These are phyloP conservation scores for Smithornis capensis DNA, from an alignment of 2,113 vertebrate genomes.

Conservation along the genomic window DNA sequence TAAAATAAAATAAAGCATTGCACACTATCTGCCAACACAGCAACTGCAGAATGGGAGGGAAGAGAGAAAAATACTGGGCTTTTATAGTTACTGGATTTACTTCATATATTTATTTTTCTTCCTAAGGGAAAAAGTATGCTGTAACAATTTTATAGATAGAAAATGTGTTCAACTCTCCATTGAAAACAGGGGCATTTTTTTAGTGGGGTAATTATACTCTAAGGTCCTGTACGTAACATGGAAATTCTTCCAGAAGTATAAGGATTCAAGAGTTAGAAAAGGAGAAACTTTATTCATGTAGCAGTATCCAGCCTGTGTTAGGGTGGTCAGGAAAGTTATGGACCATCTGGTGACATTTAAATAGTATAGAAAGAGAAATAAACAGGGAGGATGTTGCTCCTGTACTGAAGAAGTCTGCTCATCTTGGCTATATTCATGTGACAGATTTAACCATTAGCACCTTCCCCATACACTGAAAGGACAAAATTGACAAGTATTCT, in stretches of 20 bases:
- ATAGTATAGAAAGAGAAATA: not conserved
- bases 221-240: not conserved
- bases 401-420: not conserved
- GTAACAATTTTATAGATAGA: conserved; percentile 52
- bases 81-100: conserved; percentile 26
- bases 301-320: not conserved
- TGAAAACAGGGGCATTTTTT: conserved; percentile 38
- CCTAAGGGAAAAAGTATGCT: conserved; percentile 4
- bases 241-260: conserved; percentile 12
- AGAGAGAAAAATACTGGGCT: not conserved
- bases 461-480: not conserved
- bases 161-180: conserved; percentile 14
- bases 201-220: conserved; percentile 35
- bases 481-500: not conserved
- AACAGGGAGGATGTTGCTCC: not conserved
- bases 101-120: conserved; percentile 19
- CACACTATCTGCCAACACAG: not conserved
- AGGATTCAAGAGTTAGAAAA: not conserved
- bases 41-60: not conserved
- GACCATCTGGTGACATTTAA: not conserved
- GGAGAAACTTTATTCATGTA: not conserved
- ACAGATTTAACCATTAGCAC: not conserved
- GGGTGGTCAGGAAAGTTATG: not conserved
- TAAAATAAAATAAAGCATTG: not conserved
- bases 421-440: not conserved